phyloP scores from a whole-genome alignment of 92 coral and sea anemone genomes.

The Palythoa grandis region DNA sequence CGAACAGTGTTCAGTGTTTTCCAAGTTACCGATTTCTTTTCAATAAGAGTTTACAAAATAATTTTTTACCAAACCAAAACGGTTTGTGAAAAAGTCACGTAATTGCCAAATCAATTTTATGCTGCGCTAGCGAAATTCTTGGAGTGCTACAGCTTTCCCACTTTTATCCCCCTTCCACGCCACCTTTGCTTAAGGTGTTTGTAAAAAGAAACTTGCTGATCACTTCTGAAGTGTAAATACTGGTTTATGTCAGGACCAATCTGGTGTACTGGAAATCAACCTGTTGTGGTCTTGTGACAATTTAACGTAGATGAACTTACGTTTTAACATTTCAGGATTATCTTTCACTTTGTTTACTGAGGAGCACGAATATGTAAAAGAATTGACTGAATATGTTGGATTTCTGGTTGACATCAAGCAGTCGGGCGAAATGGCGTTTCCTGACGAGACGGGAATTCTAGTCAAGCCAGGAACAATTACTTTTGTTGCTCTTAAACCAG shows the following conservation, averaged over 20 bases:
- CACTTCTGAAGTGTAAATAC: neutral
- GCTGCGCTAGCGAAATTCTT: neutral
- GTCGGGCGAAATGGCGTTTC: constrained; percentile 30
- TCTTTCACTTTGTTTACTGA: constrained; percentile 24
- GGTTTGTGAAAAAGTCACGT: neutral
- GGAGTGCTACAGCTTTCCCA: neutral
- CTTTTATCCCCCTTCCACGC: too few species aligned
- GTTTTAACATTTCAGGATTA: constrained; percentile 6
- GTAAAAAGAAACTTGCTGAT: neutral
- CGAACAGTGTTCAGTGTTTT: too few species aligned
- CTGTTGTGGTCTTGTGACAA: too few species aligned
- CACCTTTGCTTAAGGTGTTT: too few species aligned
- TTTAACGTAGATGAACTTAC: neutral
- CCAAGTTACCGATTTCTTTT: too few species aligned
- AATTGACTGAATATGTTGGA: constrained; percentile 18
- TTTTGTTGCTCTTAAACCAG: constrained; percentile 2
- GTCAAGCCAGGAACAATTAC: constrained; percentile 18
- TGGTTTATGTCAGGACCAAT: neutral
- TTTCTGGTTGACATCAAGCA: constrained; percentile 29
- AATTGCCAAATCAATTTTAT: too few species aligned
- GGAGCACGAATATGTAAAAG: constrained; percentile 21
- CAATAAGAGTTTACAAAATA: neutral
- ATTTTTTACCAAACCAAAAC: neutral
- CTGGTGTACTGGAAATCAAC: neutral
- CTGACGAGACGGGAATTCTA: constrained; percentile 13